Base-by-base conservation (phyloP, 2,888 invertebrate species). In the Melikaiella ostensackeni region DNA sequence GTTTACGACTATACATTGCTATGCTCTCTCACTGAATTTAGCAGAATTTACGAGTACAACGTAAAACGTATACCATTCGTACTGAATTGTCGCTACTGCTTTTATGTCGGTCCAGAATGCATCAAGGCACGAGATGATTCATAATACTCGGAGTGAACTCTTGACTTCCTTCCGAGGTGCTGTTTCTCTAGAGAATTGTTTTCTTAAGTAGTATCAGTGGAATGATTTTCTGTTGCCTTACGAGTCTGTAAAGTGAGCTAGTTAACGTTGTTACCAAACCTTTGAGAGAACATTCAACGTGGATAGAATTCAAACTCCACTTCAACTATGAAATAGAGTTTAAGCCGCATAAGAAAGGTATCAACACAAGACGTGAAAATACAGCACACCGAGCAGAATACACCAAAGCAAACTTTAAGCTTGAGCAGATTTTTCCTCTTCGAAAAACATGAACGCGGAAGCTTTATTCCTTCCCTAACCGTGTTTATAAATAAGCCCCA, bases 1-100 rank as follows among this genome's bases (percentile, higher is more conserved):
- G 80, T 75, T 77, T 73, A 78, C 70, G 78, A 78, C 83, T 78
- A 78, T 81, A 77, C 80, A 75, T 78, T 27, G 5, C 35, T 63
- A 11, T 11, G 5, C 38, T 16, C 5, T 24, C 46, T 21, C 50
- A 9, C 21, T 3, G 9, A 55, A 4, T 66, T 27, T 11, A 5
- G 13, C 19, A 27, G 16, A 66, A 66, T 66, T 46, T 16, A 42
- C 38, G 13, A 38, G 4, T 46, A 46, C 46, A 66, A 66, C 27
- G 19, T 30, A 33, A 66, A 30, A 1, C 27, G 16, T 66, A 57
- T 13, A 16, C 21, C 27, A 35, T 35, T n/a, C 61, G 30, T 62
- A n/a, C 27, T 21, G 30, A 50, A 46, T 42, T 70, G 27, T 27
- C 46, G n/a, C 46, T 64, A 46, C n/a, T 50, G 70, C 50, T 50